Evolutionary conservation across 2,113 vertebrate genomes (phyloP), one percentile per base, ranked within the genome.

Genomic region (Onychorhynchus coronatus): DNA sequence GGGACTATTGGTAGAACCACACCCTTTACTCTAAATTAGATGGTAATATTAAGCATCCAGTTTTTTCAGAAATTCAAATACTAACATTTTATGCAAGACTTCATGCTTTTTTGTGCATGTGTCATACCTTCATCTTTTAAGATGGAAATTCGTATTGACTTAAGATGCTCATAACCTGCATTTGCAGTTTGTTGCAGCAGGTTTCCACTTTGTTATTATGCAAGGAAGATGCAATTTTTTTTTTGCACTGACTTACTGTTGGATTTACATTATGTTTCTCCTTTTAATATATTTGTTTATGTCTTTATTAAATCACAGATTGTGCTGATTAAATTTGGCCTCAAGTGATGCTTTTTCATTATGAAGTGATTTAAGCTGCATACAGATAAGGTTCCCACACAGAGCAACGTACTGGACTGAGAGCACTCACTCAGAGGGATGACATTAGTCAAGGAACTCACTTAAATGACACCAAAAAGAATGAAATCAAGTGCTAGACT

Each of bases 261-360:
- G 16, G 39, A 73, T 95, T 91, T 96, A 63, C 49, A 61, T 84
- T 93, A 72, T 5, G 3, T 82, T 83, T 74, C 39, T 70, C 21
- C 33, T 88, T 93, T 94, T 83, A 82, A 88, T 89, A 85, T 77
- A 93, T 92, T 88, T 89, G 78, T 84, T 84, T 59, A n/a, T 85
- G 25, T 80, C 42, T 85, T 95, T 83, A 93, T 92, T 93, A 67
- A 94, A 67, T 93, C 72, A 85, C 74, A 93, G 77, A 71, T 75
- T 58, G 42, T 58, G 24, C 35, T 80, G 68, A 59, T 87, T 95
- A 95, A 70, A 92, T 73, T 96, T 96, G 89, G 56, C 78, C 82
- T 65, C 65, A 35, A 63, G 47, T 70, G 18, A 25, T 42, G 47
- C 3, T 65, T 96, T 95, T 91, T 85, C 92, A 76, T 88, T 85